phyloP scores from a whole-genome alignment of 2,888 invertebrate genomes.

The Microctonus hyperodae region DNA sequence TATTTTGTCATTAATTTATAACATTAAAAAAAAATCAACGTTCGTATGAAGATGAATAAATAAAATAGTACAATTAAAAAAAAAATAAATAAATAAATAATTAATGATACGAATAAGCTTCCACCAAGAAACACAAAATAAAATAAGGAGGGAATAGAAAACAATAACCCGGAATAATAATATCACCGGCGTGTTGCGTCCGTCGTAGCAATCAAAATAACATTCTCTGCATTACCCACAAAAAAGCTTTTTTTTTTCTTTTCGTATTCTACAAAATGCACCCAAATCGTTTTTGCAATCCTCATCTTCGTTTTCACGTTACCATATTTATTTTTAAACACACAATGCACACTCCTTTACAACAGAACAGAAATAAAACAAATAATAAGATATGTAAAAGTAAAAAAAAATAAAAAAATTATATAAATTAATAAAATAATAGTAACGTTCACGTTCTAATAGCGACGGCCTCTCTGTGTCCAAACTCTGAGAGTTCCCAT shows the following conservation, averaged over 20 bases:
- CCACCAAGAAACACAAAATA: constrained; percentile 26
- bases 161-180: constrained; percentile 27
- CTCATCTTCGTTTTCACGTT: constrained; percentile 16
- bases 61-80: not conserved
- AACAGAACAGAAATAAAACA: constrained; percentile 31
- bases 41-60: constrained; percentile 9
- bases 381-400: constrained; percentile 16
- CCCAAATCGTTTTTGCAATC: constrained; percentile 21
- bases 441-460: constrained; percentile 28
- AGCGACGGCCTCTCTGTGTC: constrained; percentile 58
- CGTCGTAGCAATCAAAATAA: constrained; percentile 26
- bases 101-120: constrained; percentile 17
- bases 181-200: not conserved
- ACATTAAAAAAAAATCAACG: not conserved
- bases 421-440: constrained; percentile 28
- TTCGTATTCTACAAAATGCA: constrained; percentile 26
- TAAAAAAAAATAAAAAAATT: constrained; percentile 25
- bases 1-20: constrained; percentile 14
- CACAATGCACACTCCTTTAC: constrained; percentile 34
- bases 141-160: constrained; percentile 35
- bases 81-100: constrained; percentile 3
- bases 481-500: constrained; percentile 53
- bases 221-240: constrained; percentile 19
- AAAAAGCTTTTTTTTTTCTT: constrained; percentile 22
- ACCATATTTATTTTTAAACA: constrained; percentile 25